Base-by-base conservation (phyloP, 2,113 vertebrate genomes). In the Caloenas nicobarica region DNA sequence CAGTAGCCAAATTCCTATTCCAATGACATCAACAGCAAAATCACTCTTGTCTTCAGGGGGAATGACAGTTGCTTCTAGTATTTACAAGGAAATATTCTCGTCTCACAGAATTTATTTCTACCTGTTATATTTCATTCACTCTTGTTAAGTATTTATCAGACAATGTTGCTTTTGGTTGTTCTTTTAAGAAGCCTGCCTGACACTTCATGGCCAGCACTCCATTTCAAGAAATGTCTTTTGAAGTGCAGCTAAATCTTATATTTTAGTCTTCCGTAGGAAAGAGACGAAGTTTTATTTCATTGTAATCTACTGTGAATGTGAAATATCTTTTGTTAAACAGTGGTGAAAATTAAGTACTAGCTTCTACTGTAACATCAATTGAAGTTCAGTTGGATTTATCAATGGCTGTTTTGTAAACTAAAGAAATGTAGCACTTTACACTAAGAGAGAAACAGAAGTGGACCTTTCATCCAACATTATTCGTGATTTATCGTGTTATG, bases 341-440 rank as follows among this genome's bases (percentile, higher is more conserved):
- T 58, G 60, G 44, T 53, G 82, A 96, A 96, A 94, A 91, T 90
- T 74, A 84, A 97, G 74, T 60, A 80, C 29, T 65, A 69, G 60
- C 71, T 89, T 96, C 86, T 89, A 81, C 79, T 73, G 83, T 92
- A 93, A 95, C 85, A 88, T 89, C 86, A 89, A 69, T 34, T 77
- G 60, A 95, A 92, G 81, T 58, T 95, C 84, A 71, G 53, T 7
- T 66, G 78, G n/a, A 91, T 95, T 89, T 88, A 76, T 88, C 71
- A 72, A 86, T 42, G 70, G 53, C 77, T 64, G 22, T 89, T 96
- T 88, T 93, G 85, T 93, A 95, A 80, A 89, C 62, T 65, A 71
- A 88, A 71, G 86, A 95, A 94, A 81, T 57, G 82, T 94, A 97
- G 97, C 97, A 98, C 98, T 98, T 98, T 97, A 97, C 53, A 57